Conservation (phyloP, 1,140 invertebrate genomes). For the Dryas iulia region DNA sequence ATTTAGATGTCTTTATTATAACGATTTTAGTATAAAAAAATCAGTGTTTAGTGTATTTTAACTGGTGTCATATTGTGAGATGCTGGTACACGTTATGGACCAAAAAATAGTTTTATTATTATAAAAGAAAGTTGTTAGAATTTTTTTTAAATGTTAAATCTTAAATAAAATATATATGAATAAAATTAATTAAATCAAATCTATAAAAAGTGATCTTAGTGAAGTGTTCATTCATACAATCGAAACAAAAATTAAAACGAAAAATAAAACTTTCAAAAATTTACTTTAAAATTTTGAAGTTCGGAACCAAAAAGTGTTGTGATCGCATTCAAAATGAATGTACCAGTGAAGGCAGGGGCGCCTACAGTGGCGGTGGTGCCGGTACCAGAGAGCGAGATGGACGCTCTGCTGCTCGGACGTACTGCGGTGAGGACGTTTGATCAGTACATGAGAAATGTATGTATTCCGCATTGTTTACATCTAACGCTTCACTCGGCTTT, state of each 20-base stretch:
- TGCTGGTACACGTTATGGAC: not conserved
- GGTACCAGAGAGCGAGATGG: constrained; percentile 86
- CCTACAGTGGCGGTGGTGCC: constrained; percentile 80
- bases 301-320: constrained; percentile 17
- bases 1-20: not conserved
- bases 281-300: constrained; percentile 6
- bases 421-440: constrained; percentile 86
- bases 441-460: constrained; percentile 80
- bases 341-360: constrained; percentile 64
- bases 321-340: constrained; percentile 57
- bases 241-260: too few relatives aligned
- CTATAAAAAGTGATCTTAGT: too few relatives aligned
- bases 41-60: not conserved
- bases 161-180: too few relatives aligned
- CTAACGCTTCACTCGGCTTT: constrained; percentile 22
- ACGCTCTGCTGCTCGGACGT: constrained; percentile 85
- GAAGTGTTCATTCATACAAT: too few relatives aligned
- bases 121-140: not conserved
- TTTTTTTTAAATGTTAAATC: not conserved
- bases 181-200: too few relatives aligned
- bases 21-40: not conserved
- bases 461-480: constrained; percentile 53
- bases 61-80: too few relatives aligned
- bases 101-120: not conserved
- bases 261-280: not conserved